Evolutionary conservation across 2,888 invertebrate species (phyloP), one percentile per base, ranked within the genome.

Genomic region (Dasysyrphus tricinctus): DNA sequence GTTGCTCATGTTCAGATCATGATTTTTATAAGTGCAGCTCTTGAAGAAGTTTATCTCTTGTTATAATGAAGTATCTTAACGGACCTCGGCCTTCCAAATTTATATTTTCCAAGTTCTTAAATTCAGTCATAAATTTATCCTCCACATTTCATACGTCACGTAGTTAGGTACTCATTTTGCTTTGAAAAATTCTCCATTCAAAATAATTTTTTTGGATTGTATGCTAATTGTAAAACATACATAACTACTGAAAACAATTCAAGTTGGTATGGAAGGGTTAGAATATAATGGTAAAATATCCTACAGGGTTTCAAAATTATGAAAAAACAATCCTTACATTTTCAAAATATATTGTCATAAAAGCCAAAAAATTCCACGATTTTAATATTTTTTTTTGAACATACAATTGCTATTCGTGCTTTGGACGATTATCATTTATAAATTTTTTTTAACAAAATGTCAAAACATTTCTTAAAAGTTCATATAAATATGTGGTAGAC

Each of bases 381-480:
- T 57, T 57, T 16, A 19, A 29, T n/a, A 11, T 24, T 24, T 34
- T 34, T 34, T 24, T 16, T 44, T 54, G 8, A 69, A 42, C 69
- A 69, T 69, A 69, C 51, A 63, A 51, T 63, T 70, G 70, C 54
- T 54, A 14, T 65, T 61, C 54, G 75, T 73, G 67, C 72, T 59
- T 73, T 78, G 78, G 82, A 77, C 81, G 72, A 72, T 63, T 59
- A 57, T 29, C 34, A 49, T 77, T 77, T 42, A 44, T 65, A 77
- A 32, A 6, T 4, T 61, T 37, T 44, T 49, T 67, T 47, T 32
- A 11, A 65, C n/a, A 44, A 67, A 49, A 47, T 47, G 51, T 51
- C 5, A 11, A 67, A 54, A 69, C 37, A 49, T 49, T 67, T 67
- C 16, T 37, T 16, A 32, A 63, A 44, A 63, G 44, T 65, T 67